Conservation (phyloP, 2,113 vertebrate species). For the Cariama cristata region DNA sequence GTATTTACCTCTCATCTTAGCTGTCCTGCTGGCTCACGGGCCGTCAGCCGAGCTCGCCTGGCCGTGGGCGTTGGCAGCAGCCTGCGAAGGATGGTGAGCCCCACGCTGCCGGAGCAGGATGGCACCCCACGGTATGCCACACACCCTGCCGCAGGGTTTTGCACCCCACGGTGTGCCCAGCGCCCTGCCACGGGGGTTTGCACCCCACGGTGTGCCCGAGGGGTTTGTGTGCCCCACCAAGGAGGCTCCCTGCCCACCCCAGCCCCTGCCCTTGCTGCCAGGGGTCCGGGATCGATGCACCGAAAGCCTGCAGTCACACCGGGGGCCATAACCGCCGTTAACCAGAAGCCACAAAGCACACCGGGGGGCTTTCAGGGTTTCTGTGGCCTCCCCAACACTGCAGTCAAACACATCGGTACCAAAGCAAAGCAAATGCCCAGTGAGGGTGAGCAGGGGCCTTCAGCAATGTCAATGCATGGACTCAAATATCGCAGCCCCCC, state of each 20-base stretch:
- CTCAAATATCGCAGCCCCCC: background rate
- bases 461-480: background rate
- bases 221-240: background rate
- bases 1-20: background rate
- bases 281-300: background rate
- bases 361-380: background rate
- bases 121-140: background rate
- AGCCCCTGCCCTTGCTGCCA: background rate
- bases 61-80: background rate
- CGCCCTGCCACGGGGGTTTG: too few relatives aligned
- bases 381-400: background rate
- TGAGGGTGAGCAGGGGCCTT: background rate
- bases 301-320: background rate
- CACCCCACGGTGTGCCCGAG: too few relatives aligned
- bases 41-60: background rate
- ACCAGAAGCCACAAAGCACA: background rate
- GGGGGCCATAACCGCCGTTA: background rate
- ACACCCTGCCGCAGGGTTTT: background rate
- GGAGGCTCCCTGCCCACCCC: background rate
- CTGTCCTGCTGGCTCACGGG: background rate
- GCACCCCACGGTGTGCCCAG: background rate
- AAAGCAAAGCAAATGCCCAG: background rate
- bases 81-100: background rate
- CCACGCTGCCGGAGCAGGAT: accelerated
- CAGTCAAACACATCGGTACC: background rate